Conservation (phyloP, 2,113 vertebrate species). For the Muscicapa adusta region DNA sequence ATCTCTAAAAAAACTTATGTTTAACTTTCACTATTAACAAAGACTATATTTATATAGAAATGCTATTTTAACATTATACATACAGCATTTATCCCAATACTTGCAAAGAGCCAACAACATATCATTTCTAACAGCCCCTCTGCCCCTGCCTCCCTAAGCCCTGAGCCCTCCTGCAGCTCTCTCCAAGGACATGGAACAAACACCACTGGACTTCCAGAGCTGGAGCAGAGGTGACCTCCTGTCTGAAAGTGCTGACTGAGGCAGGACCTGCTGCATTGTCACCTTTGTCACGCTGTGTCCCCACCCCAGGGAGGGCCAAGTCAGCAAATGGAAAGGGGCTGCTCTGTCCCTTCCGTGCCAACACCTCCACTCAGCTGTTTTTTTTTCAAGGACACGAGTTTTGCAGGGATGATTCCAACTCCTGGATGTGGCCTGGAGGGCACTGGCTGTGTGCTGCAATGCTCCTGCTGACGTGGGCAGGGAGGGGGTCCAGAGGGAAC, state of each 20-base stretch:
- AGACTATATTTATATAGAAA: too few relatives aligned
- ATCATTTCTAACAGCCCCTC: not conserved
- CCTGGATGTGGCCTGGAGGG: not conserved
- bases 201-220: not conserved
- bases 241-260: slow-evolving; percentile 28
- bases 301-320: not conserved
- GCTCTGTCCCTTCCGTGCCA: not conserved
- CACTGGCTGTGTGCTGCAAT: not conserved
- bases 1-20: too few relatives aligned
- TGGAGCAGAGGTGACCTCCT: slow-evolving; percentile 1
- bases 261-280: not conserved
- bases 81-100: too few relatives aligned
- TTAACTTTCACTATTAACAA: too few relatives aligned
- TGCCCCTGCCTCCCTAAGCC: not conserved
- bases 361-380: not conserved
- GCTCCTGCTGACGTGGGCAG: not conserved
- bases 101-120: too few relatives aligned
- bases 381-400: not conserved
- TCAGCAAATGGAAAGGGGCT: not conserved
- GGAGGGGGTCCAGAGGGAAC: not conserved
- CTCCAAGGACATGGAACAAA: not conserved
- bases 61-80: too few relatives aligned
- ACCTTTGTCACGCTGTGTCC: slow-evolving; percentile 5
- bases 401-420: not conserved
- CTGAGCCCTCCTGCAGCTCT: not conserved